A percentile compares a stretch with the other conserved stretches of the same genome.
phyloP scores from a whole-genome alignment of 2,888 invertebrate genomes.

The Melanophora roralis region DNA sequence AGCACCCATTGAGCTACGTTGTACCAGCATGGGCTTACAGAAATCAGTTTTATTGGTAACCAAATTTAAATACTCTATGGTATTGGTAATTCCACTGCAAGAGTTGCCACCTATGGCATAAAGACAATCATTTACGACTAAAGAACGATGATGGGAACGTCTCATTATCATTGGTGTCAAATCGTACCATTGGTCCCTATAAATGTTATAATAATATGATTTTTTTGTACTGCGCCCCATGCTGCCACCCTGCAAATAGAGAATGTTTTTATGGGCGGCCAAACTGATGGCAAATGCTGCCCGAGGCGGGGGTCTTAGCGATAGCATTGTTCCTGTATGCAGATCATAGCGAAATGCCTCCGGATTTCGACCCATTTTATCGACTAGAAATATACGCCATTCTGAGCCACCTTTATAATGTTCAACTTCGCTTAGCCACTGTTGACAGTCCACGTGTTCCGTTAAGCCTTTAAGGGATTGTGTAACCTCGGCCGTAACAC shows the following conservation, averaged over 20 bases:
- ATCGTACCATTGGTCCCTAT: constrained; percentile 68
- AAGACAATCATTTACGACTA: constrained; percentile 66
- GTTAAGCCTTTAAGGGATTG: constrained; percentile 63
- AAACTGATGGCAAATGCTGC: constrained; percentile 69
- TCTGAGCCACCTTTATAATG: constrained; percentile 63
- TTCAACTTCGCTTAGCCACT: constrained; percentile 66
- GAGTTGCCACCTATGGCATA: constrained; percentile 70
- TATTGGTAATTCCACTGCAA: constrained; percentile 64
- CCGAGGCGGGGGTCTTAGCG: constrained; percentile 66
- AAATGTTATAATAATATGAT: constrained; percentile 69
- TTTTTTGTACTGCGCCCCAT: constrained; percentile 66
- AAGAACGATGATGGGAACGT: constrained; percentile 70
- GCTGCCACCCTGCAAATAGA: constrained; percentile 70
- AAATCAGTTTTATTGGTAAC: constrained; percentile 65
- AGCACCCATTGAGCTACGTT: constrained; percentile 70
- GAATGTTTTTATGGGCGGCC: constrained; percentile 66
- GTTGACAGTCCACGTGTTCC: constrained; percentile 63
- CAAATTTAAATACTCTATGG: constrained; percentile 68
- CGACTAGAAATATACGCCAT: constrained; percentile 70
- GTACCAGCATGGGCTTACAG: constrained; percentile 67
- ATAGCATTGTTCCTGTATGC: constrained; percentile 62
- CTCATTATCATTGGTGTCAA: constrained; percentile 64
- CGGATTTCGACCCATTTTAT: constrained; percentile 69
- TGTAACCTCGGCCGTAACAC: constrained; percentile 66
- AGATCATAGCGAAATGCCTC: constrained; percentile 67